These are phyloP conservation scores for Seira musarum DNA, from an alignment of 2,888 invertebrate species.

Conservation along the genomic window DNA sequence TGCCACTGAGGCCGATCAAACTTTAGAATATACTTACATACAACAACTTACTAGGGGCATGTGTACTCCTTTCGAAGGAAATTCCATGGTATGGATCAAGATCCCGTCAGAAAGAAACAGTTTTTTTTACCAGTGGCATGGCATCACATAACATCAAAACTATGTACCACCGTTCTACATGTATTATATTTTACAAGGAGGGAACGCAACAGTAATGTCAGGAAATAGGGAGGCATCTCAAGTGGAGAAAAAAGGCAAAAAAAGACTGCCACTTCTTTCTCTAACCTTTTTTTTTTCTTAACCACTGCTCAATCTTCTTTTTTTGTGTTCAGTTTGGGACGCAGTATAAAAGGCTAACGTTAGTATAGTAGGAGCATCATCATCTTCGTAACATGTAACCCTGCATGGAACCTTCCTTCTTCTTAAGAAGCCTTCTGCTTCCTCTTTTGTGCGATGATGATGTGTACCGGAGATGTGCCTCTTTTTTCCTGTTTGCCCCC, in stretches of 20 bases:
- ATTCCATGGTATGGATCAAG: background rate
- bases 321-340: background rate
- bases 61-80: background rate
- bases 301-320: slow-evolving; percentile 17
- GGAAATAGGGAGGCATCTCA: slow-evolving; percentile 49
- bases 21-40: background rate
- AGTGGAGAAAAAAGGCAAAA: slow-evolving; percentile 42
- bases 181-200: background rate
- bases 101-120: background rate
- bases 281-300: slow-evolving; percentile 30
- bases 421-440: slow-evolving; percentile 28
- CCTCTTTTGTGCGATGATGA: slow-evolving; percentile 19
- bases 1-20: background rate
- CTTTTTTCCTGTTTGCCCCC: slow-evolving; percentile 53
- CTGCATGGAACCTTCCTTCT: slow-evolving; percentile 18
- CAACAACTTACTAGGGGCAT: background rate
- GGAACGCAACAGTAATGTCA: slow-evolving; percentile 41
- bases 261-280: slow-evolving; percentile 38
- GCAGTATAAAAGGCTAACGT: background rate
- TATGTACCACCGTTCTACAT: no score
- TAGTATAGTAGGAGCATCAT: background rate
- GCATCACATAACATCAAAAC: no score
- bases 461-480: slow-evolving; percentile 54
- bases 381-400: background rate
- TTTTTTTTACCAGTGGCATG: background rate